Base-by-base conservation (phyloP, 2,888 invertebrate genomes). In the Eupithecia abbreviata region DNA sequence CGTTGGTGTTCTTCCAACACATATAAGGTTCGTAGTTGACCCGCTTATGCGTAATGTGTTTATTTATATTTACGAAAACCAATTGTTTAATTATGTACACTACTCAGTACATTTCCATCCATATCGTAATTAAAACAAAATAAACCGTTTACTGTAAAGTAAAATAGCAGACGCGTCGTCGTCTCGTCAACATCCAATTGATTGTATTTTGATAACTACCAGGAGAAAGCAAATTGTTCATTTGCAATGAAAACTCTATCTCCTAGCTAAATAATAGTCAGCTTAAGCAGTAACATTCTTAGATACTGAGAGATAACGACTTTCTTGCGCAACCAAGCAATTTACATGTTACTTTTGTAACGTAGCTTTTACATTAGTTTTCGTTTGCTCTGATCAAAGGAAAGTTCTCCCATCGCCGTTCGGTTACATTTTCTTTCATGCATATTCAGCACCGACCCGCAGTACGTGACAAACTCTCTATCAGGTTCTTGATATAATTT, bases 251-350 rank as follows among this genome's bases (percentile, higher is more conserved):
- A 80, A 81, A 79, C 73, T 55, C n/a, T 77, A 80, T 76, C 76
- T 80, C 76, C 47, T 51, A 9, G 81, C 75, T 80, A 75, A 77
- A 78, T 43, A 76, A 77, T 79, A 71, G 75, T 77, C 73, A 77
- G 65, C 71, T 81, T 68, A 73, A 73, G 77, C 73, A 73, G 78
- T 79, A 79, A 80, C 81, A 82, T 82, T 69, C 81, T 75, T 70
- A 77, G 75, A 82, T 78, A 72, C 78, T 79, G 82, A 79, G 79
- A 82, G 76, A 75, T 77, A 79, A 77, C 80, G 74, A 74, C 77
- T 75, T 79, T 77, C 77, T 82, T 81, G 77, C 74, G 72, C 76
- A 80, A 82, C 79, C 80, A 75, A 79, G 79, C 82, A 82, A 84
- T 83, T 84, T 82, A 81, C 82, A 81, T 81, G 78, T 77, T 76